These are phyloP conservation scores for Mesoligia furuncula DNA, from an alignment of 2,888 invertebrate genomes.

Conservation along the genomic window DNA sequence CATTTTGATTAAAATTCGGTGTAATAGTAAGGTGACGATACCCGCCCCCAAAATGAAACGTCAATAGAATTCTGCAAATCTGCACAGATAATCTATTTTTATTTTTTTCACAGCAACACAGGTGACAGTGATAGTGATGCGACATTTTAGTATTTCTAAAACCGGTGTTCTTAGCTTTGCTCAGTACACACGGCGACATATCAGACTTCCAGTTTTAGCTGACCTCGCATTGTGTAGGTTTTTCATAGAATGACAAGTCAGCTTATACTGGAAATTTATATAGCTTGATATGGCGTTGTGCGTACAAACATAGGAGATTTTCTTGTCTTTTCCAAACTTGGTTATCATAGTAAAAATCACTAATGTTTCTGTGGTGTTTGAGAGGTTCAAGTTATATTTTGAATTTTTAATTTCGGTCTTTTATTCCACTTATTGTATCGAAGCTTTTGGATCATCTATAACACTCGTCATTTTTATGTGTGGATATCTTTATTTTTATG, in stretches of 20 bases:
- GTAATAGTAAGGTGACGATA: slow-evolving; percentile 75
- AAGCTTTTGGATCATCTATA: background rate
- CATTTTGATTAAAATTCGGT: slow-evolving; percentile 74
- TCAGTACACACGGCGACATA: background rate
- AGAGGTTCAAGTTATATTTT: background rate
- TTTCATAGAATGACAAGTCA: too few species aligned
- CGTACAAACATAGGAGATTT: background rate
- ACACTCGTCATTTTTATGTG: background rate
- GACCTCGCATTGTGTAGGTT: too few species aligned
- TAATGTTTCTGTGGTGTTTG: background rate
- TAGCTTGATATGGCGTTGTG: too few species aligned
- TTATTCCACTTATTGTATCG: background rate
- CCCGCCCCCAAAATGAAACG: slow-evolving; percentile 88
- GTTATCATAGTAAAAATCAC: background rate
- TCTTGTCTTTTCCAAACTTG: too few species aligned
- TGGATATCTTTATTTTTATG: background rate
- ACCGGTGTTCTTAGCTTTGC: slow-evolving; percentile 20
- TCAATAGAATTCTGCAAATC: slow-evolving; percentile 58
- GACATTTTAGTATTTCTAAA: slow-evolving; percentile 6
- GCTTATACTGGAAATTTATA: too few species aligned
- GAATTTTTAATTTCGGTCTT: background rate
- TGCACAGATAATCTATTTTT: slow-evolving; percentile 35
- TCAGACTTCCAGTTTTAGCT: too few species aligned
- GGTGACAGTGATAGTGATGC: background rate
- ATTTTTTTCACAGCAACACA: slow-evolving; percentile 17